Evolutionary conservation across 2,797 vertebrate genomes (phyloP).

Genomic region (Pachyuromys duprasi): DNA sequence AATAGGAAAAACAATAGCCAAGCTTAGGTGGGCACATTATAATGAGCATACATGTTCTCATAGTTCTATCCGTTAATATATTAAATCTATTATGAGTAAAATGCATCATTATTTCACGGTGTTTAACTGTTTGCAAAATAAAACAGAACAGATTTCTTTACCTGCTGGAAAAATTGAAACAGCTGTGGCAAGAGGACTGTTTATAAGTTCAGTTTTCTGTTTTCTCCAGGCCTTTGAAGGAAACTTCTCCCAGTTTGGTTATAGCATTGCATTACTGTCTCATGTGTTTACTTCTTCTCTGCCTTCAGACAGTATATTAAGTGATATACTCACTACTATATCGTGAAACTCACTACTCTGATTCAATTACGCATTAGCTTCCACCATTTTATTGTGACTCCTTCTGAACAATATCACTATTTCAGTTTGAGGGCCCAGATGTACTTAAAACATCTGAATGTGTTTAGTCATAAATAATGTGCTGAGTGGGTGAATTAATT

Average conservation of each 20-base stretch:
- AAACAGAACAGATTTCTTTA: background rate
- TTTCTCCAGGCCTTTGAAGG: background rate
- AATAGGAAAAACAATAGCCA: background rate
- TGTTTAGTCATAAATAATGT: background rate
- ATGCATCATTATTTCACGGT: background rate
- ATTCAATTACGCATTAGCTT: background rate
- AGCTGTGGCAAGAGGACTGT: background rate
- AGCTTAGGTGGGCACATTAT: background rate
- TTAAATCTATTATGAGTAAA: background rate
- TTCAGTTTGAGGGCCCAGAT: background rate
- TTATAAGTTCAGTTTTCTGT: background rate
- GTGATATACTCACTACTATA: background rate
- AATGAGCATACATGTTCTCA: background rate
- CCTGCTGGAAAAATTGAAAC: background rate
- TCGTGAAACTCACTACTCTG: background rate
- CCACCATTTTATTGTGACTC: background rate
- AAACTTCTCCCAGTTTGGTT: background rate
- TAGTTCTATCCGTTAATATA: conserved; percentile 6
- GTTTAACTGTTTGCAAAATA: background rate
- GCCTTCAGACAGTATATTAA: background rate
- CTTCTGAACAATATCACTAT: background rate
- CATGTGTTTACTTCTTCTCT: background rate
- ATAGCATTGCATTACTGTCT: background rate
- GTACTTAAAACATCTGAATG: background rate
- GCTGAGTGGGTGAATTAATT: background rate